phyloP scores from a whole-genome alignment of 2,113 vertebrate genomes.

The Neogale vison region DNA sequence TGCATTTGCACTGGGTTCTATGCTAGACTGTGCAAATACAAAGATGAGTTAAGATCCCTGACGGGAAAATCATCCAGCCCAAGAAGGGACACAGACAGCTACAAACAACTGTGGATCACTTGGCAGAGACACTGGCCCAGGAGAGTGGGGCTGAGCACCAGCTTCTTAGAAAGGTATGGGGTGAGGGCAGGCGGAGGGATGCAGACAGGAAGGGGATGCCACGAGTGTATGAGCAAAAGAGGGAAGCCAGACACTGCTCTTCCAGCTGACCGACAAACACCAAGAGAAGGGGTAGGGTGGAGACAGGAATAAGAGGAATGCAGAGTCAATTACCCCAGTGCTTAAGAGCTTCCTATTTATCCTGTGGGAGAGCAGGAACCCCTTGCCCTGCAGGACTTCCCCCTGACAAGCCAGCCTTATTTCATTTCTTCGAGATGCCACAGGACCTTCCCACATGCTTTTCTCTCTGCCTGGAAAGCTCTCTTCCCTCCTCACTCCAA shows the following conservation, averaged over 20 bases:
- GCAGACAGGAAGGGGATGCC: not conserved
- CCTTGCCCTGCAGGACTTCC: not conserved
- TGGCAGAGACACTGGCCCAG: rapidly evolving
- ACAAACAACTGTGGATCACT: not conserved
- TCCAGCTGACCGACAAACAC: not conserved
- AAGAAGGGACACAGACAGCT: not conserved
- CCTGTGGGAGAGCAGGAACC: not conserved
- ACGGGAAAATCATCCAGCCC: not conserved
- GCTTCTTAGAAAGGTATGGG: not conserved
- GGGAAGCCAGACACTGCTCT: not conserved
- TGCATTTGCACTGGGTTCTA: not conserved
- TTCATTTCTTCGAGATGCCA: not conserved
- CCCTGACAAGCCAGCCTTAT: not conserved
- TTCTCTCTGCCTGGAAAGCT: not conserved
- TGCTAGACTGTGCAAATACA: not conserved
- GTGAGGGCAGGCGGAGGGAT: not conserved
- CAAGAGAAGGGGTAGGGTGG: not conserved
- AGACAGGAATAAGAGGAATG: not conserved
- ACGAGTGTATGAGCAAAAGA: not conserved
- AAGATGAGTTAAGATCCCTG: not conserved
- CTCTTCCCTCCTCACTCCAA: not conserved
- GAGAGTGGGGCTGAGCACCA: not conserved
- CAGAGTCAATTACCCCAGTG: not conserved
- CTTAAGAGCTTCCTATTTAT: not conserved
- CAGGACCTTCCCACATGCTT: not conserved